phyloP scores from a whole-genome alignment of 2,113 vertebrate genomes.

The Cacatua alba region DNA sequence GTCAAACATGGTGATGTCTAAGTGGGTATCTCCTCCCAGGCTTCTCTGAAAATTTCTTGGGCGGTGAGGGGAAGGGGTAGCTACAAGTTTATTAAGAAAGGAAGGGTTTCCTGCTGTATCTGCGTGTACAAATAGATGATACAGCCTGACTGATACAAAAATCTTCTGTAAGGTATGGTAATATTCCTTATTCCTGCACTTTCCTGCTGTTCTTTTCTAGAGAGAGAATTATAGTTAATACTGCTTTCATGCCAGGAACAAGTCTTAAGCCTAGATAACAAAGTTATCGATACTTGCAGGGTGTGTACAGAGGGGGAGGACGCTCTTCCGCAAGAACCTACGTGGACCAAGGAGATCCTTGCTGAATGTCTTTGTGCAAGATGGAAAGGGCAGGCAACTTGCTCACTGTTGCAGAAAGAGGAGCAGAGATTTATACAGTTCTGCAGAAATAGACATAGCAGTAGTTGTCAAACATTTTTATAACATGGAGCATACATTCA shows the following conservation, averaged over 20 bases:
- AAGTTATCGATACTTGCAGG: background rate
- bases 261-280: background rate
- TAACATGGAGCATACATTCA: background rate
- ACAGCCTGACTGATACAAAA: background rate
- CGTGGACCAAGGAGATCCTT: background rate
- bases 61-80: background rate
- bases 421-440: background rate
- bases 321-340: background rate
- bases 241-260: background rate
- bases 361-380: background rate
- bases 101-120: background rate
- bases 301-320: background rate
- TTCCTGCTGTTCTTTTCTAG: background rate
- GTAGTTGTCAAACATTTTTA: background rate
- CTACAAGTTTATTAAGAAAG: background rate
- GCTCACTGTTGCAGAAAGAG: background rate
- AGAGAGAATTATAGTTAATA: background rate
- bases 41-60: background rate
- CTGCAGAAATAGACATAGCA: background rate
- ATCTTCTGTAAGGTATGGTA: background rate
- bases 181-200: background rate
- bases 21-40: background rate
- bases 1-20: background rate
- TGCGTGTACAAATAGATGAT: background rate
- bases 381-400: background rate